Conservation (phyloP, 2,888 invertebrate species). For the Cosmopolites sordidus region DNA sequence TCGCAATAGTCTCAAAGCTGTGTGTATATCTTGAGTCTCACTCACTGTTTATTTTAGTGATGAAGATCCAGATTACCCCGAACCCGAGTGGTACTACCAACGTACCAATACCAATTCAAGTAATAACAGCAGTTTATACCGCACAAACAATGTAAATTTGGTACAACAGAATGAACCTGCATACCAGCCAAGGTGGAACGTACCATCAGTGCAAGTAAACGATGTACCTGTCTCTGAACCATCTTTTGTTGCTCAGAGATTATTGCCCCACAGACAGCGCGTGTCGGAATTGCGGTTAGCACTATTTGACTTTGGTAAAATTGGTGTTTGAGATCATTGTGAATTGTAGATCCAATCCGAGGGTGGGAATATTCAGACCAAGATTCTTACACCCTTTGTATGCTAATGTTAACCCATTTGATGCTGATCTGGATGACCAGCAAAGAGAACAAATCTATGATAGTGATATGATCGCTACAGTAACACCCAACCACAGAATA, state of each 20-base stretch:
- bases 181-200: conserved; percentile 32
- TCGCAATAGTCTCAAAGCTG: no score
- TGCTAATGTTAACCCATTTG: conserved; percentile 47
- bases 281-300: conserved; percentile 36
- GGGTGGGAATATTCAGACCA: conserved; percentile 42
- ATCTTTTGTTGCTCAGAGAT: conserved; percentile 27
- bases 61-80: conserved; percentile 22
- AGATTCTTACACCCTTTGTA: conserved; percentile 51
- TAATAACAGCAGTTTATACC: conserved; percentile 25
- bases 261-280: conserved; percentile 35
- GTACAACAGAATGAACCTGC: conserved; percentile 14
- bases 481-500: conserved; percentile 70
- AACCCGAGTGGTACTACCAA: conserved; percentile 27
- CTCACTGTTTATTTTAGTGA: conserved; percentile 31
- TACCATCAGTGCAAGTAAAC: conserved; percentile 55
- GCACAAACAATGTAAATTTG: conserved; percentile 34
- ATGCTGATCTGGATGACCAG: conserved; percentile 45
- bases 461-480: conserved; percentile 50
- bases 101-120: conserved; percentile 3
- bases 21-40: no score
- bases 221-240: conserved; percentile 53
- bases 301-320: no score
- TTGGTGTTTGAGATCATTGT: conserved; percentile 6
- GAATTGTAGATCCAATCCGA: conserved; percentile 25
- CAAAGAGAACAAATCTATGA: conserved; percentile 45